Evolutionary conservation across 2,888 invertebrate genomes (phyloP).

Genomic region (Drosophila cyrtoloma): DNA sequence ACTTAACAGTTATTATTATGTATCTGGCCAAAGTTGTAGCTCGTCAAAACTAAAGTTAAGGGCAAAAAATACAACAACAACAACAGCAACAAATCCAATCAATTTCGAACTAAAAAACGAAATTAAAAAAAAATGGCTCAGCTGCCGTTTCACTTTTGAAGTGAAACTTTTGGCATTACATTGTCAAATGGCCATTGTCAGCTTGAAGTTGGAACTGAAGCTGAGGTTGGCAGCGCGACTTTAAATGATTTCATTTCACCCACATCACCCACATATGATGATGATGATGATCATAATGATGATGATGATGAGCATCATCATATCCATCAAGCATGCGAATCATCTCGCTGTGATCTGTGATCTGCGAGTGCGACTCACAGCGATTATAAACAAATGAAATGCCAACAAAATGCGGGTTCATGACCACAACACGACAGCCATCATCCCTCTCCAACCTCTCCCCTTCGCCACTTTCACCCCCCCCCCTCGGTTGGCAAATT

Average conservation of each 20-base stretch:
- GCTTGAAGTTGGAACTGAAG: constrained; percentile 12
- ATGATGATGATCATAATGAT: not conserved
- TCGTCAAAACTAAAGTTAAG: not conserved
- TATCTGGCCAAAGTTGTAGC: too few species aligned
- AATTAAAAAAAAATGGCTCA: not conserved
- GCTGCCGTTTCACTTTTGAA: constrained; percentile 50
- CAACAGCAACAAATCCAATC: not conserved
- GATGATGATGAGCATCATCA: constrained; percentile 38
- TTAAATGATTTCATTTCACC: constrained; percentile 71
- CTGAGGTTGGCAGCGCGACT: constrained; percentile 2
- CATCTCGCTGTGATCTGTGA: constrained; percentile 16
- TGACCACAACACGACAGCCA: constrained; percentile 59
- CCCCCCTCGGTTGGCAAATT: constrained; percentile 38
- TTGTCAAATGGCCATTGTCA: constrained; percentile 60
- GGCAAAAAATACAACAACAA: not conserved
- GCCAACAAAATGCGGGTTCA: constrained; percentile 77
- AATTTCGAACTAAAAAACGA: constrained; percentile 5
- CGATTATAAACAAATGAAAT: constrained; percentile 78
- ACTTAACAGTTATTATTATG: not conserved
- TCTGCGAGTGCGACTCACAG: constrained; percentile 37
- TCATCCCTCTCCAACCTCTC: constrained; percentile 7
- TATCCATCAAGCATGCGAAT: constrained; percentile 61
- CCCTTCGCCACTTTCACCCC: not conserved
- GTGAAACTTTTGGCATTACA: constrained; percentile 71
- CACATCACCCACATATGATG: constrained; percentile 68